These are phyloP conservation scores for Diglossa cyanea DNA, from an alignment of 2,797 vertebrate genomes.

Conservation along the genomic window DNA sequence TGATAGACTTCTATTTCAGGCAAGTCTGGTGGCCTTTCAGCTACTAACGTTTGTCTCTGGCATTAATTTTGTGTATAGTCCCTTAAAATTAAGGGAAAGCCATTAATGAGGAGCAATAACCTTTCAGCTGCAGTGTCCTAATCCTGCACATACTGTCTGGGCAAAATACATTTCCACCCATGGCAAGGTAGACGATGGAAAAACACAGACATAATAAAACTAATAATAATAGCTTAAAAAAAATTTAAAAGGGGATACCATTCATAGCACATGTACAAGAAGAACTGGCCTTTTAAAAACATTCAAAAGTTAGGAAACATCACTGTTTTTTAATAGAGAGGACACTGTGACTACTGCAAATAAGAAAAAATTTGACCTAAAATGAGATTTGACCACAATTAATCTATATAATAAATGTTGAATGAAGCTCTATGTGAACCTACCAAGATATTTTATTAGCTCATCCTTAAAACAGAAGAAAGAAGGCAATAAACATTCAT, in stretches of 20 bases:
- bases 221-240: background rate
- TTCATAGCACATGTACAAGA: background rate
- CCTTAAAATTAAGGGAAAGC: background rate
- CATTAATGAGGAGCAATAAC: background rate
- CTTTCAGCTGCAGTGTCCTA: background rate
- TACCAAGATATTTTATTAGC: background rate
- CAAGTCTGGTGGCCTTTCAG: background rate
- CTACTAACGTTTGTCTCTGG: background rate
- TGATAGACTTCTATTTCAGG: background rate
- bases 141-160: background rate
- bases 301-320: background rate
- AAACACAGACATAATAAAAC: background rate
- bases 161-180: background rate
- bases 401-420: background rate
- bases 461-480: background rate
- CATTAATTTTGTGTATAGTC: background rate
- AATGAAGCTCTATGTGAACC: background rate
- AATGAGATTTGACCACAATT: background rate
- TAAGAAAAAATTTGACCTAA: background rate
- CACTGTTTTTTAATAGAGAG: background rate
- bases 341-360: background rate
- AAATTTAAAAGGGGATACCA: fast-evolving
- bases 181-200: background rate
- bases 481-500: background rate
- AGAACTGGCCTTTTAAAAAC: background rate